Conservation (phyloP, 1,140 invertebrate species). For the Lineus longissimus region DNA sequence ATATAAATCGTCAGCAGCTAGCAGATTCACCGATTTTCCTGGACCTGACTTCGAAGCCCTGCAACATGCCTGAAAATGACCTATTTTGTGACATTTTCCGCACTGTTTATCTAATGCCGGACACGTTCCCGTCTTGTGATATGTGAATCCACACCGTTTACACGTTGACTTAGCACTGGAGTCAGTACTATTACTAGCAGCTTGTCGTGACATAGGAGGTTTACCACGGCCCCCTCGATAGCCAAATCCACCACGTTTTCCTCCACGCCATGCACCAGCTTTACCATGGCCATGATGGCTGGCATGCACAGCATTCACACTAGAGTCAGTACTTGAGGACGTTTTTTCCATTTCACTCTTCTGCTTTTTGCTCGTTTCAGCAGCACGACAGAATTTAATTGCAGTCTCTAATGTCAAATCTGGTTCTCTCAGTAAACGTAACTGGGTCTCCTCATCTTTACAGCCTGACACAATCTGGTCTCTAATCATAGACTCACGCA, state of each 20-base stretch:
- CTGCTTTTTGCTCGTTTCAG: not conserved
- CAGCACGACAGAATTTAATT: not conserved
- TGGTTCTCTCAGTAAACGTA: slow-evolving; percentile 9
- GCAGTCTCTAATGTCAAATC: slow-evolving; percentile 8
- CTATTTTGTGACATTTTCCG: not conserved
- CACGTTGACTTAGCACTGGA: too few species aligned
- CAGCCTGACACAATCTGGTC: slow-evolving; percentile 11
- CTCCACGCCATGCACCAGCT: too few species aligned
- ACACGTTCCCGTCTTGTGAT: not conserved
- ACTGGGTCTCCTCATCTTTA: not conserved
- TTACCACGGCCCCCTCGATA: too few species aligned
- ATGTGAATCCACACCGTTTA: too few species aligned
- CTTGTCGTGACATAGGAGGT: too few species aligned
- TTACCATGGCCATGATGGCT: too few species aligned
- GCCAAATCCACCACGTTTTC: too few species aligned
- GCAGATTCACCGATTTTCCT: too few species aligned
- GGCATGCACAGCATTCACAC: too few species aligned
- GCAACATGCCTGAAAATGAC: not conserved
- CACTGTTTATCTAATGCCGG: not conserved
- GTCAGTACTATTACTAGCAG: too few species aligned
- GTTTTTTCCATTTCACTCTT: not conserved
- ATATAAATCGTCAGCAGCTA: slow-evolving; percentile 4
- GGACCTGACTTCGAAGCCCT: not conserved
- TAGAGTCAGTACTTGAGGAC: not conserved
- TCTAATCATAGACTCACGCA: slow-evolving; percentile 3